Base-by-base conservation (phyloP, 2,888 invertebrate genomes). In the Temnothorax ravouxi region DNA sequence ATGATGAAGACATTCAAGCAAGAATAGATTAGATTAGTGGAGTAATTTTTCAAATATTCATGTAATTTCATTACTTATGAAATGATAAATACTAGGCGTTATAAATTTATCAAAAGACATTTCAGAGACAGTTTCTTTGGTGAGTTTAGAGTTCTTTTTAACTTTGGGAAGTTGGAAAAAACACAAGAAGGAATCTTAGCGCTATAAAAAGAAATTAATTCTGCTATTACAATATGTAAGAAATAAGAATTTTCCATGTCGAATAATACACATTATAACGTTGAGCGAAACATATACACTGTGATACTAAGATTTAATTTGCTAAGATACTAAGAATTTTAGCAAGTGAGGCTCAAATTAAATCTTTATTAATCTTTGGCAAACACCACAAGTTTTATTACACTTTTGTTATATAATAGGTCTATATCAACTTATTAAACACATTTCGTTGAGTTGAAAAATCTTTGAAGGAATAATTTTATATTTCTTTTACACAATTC, bases 1-100 rank as follows among this genome's bases (percentile, higher is more conserved):
- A 66, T 67, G 47, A 56, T 41, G 56, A 56, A 8, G 71, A 79
- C 44, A 69, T 56, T 79, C 34, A 56, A 79, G 56, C 21, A 56
- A 79, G 56, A 79, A n/a, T 66, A 79, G 15, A 21, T 44, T 41
- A 64, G 47, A 21, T 44, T 41, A 64, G 47, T 25, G 41, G 4
- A 38, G n/a, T 54, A 64, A 77, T 66, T 52, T 64, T 29, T 41
- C 29, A 66, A 41, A 64, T 67, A 21, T 77, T 29, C 3, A 29
- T 29, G 29, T 29, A 29, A 29, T 29, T 66, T 34, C 3, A 44
- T 52, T 25, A 76, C 25, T 8, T 52, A 38, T n/a, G 25, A 4
- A 52, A 64, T 50, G 47, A 29, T 34, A 47, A 59, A 59, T n/a
- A 25, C 59, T 50, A 34, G n/a, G 5, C 11, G 34, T 50, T 21